Percentiles rank a stretch among this genome's conserved stretches.
Conservation (phyloP, 2,797 vertebrate genomes). For the Lophotriccus pileatus region DNA sequence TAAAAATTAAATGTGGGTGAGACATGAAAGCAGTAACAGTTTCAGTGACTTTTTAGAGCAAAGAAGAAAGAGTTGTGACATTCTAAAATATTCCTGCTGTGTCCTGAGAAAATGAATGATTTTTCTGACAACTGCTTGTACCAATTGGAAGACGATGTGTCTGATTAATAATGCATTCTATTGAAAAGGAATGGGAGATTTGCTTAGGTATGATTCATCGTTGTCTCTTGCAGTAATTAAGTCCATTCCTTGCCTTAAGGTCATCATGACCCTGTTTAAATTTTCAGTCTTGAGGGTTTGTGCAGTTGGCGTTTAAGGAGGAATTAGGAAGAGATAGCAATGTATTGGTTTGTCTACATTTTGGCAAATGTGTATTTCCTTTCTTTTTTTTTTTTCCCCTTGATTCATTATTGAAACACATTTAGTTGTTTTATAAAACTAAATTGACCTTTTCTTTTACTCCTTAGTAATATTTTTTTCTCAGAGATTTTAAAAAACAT, state of each 20-base stretch:
- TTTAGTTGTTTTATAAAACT: background rate
- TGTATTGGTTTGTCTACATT: background rate
- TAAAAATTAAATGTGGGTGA: background rate
- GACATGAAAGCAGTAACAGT: background rate
- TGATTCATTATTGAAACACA: background rate
- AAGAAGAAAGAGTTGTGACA: background rate
- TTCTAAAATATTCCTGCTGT: background rate
- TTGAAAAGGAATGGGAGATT: slow-evolving; percentile 9
- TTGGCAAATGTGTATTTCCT: background rate
- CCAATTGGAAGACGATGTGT: background rate
- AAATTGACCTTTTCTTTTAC: background rate
- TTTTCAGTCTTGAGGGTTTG: background rate
- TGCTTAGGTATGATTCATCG: slow-evolving; percentile 43
- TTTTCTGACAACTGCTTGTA: background rate
- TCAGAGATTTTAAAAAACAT: background rate
- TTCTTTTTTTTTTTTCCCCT: background rate
- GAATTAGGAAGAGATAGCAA: background rate
- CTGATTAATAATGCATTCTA: background rate
- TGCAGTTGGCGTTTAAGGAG: background rate
- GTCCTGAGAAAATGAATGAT: background rate
- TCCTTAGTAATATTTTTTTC: background rate
- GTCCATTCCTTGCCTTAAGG: slow-evolving; percentile 44
- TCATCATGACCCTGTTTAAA: slow-evolving; percentile 65
- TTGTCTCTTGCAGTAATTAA: slow-evolving; percentile 52
- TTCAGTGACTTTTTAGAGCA: background rate